Evolutionary conservation across 2,113 vertebrate genomes (phyloP), one percentile per base, ranked within the genome.

Genomic region (Corythoichthys intestinalis): DNA sequence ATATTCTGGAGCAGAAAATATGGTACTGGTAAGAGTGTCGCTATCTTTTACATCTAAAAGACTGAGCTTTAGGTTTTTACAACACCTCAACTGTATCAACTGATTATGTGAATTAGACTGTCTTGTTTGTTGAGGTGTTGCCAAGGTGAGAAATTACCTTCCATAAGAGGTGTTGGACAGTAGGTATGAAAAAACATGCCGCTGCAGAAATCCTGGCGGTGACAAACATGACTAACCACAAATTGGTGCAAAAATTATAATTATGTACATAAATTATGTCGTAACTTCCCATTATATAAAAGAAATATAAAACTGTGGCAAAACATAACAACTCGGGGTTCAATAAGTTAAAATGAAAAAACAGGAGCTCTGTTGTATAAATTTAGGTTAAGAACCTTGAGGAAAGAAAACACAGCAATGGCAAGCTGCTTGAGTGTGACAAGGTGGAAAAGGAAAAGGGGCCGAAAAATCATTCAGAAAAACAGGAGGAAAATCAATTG

Each of bases 101-200:
- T 65, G 70, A 83, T 85, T 80, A 75, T 49, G 69, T 73, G 61
- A 83, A 75, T 69, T 72, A 77, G 84, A 87, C 86, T 86, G 78
- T 74, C 83, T 41, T 78, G 58, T 64, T 78, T 65, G 63, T 73
- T 48, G 56, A 47, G 54, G 75, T 71, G 65, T 57, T 59, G 57
- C 59, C 69, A 41, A 13, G 69, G 46, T 47, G 38, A 41, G 62
- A 53, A 80, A 69, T 80, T 48, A 56, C 63, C 52, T 77, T 73
- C 53, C 56, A 7, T 8, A 41, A 66, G 34, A 72, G 56, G 74
- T 7, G 47, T 65, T 54, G 38, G 20, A 66, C 20, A 71, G 61
- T 47, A 73, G 61, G 72, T 77, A 74, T 65, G 28, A 83, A 79
- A 44, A 44, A 48, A 79, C 54, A 50, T 68, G 50, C 62, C 62